Evolutionary conservation across 2,797 vertebrate genomes (phyloP), one percentile per base, ranked within the genome.

Genomic region (Eulemur coronatus): DNA sequence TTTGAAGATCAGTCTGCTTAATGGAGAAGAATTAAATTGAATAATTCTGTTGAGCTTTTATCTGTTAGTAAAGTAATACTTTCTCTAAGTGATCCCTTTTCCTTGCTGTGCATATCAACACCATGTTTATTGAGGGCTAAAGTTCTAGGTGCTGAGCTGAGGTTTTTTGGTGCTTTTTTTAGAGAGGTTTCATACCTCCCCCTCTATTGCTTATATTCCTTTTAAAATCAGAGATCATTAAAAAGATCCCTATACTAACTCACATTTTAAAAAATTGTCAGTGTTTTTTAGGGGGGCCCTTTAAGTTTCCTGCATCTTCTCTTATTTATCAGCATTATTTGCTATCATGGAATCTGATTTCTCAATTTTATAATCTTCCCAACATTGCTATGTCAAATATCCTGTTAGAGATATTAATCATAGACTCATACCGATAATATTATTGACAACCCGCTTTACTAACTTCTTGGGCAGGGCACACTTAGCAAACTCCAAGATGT

Each of bases 321-420:
- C 59, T 48, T 50, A 55, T 61, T 69, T 93, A 70, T 14, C 79
- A 43, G 13, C 89, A 63, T 89, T 76, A 76, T 22, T 80, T 90
- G 35, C 9, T 33, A 26, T 26, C 59, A 91, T 6, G 80, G 72
- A 35, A 80, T 70, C 8, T 72, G 46, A 76, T 5, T 96, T 97
- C 84, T 73, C 24, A 57, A 52, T 94, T 94, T 84, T 92, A 89
- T 30, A 89, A 84, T 5, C 57, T 93, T 63, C 5, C n/a, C n/a
- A 95, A 48, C 15, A 82, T 30, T 59, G 46, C 33, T 72, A n/a
- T 79, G n/a, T 84, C 82, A 89, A 95, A 91, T 38, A 89, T 28
- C 20, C 55, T 73, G 14, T 50, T n/a, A 95, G 61, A 89, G 69
- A 69, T 5, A 28, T 33, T 80, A n/a, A 84, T 18, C 48, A 59